phyloP scores from a whole-genome alignment of 2,797 vertebrate species.

The Sebastes trivittatus region DNA sequence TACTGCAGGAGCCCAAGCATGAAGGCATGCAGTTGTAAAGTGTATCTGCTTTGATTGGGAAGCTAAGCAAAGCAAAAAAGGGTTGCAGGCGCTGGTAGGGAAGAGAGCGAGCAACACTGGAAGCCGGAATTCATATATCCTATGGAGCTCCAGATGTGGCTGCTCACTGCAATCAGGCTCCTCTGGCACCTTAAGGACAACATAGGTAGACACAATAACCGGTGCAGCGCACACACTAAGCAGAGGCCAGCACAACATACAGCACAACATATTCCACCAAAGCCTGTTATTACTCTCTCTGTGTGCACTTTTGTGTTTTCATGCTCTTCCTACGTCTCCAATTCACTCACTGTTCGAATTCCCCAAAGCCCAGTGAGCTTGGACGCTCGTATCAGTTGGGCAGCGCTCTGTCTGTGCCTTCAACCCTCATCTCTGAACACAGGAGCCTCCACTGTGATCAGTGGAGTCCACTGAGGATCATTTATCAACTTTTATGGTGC shows the following conservation, averaged over 20 bases:
- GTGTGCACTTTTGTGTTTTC: slow-evolving; percentile 30
- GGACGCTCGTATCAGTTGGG: slow-evolving; percentile 40
- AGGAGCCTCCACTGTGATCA: slow-evolving; percentile 61
- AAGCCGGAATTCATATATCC: background rate
- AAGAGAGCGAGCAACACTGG: background rate
- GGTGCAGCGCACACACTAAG: background rate
- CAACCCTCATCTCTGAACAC: slow-evolving; percentile 44
- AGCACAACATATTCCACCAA: slow-evolving; percentile 5
- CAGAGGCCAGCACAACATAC: background rate
- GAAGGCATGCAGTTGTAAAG: background rate
- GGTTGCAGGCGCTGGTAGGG: background rate
- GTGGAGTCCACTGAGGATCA: slow-evolving; percentile 48
- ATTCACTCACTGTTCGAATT: slow-evolving; percentile 48
- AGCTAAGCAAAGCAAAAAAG: background rate
- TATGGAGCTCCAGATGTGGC: background rate
- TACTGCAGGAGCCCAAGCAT: background rate
- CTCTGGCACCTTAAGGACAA: background rate
- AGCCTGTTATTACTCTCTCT: slow-evolving; percentile 12
- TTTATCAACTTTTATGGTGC: slow-evolving; percentile 63
- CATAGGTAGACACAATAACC: background rate
- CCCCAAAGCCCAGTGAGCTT: slow-evolving; percentile 34
- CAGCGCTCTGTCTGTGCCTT: slow-evolving; percentile 41
- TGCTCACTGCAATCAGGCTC: background rate
- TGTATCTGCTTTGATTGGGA: background rate
- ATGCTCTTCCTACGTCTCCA: slow-evolving; percentile 34